These are phyloP conservation scores for Ctenochaetus hawaiiensis DNA, from an alignment of 2,797 vertebrate genomes.

Conservation along the genomic window DNA sequence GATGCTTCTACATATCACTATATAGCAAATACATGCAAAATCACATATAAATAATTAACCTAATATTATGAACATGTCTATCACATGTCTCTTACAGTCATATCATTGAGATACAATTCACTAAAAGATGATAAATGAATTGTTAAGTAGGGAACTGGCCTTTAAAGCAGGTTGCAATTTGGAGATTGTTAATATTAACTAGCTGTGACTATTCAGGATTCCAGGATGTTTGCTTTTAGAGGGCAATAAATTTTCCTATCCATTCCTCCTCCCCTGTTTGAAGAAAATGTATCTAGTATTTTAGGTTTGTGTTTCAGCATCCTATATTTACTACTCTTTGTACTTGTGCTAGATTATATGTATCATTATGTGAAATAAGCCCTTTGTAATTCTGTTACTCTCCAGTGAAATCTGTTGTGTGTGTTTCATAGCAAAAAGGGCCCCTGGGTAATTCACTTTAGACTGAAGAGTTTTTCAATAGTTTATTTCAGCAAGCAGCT, in stretches of 20 bases:
- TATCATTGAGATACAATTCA: neutral
- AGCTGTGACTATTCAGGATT: slow-evolving; percentile 43
- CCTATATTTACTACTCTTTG: neutral
- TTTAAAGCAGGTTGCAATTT: slow-evolving; percentile 38
- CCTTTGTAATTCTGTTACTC: neutral
- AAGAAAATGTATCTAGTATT: neutral
- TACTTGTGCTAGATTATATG: neutral
- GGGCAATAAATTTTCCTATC: slow-evolving; percentile 47
- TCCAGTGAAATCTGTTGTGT: slow-evolving; percentile 1
- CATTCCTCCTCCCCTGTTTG: slow-evolving; percentile 37
- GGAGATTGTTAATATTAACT: slow-evolving; percentile 40
- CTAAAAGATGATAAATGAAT: neutral
- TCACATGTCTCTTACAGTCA: neutral
- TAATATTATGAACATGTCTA: neutral
- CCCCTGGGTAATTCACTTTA: neutral
- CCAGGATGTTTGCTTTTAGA: slow-evolving; percentile 63
- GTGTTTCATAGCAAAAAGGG: slow-evolving; percentile 10
- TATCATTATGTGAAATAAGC: neutral
- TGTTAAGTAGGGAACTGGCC: neutral
- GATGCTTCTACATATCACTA: neutral
- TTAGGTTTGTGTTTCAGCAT: slow-evolving; percentile 6
- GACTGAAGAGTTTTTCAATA: slow-evolving; percentile 3
- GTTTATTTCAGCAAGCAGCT: slow-evolving; percentile 29
- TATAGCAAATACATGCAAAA: neutral
- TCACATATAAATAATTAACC: slow-evolving; percentile 2